Evolutionary conservation across 2,113 vertebrate genomes (phyloP).

Genomic region (Engystomops pustulosus): DNA sequence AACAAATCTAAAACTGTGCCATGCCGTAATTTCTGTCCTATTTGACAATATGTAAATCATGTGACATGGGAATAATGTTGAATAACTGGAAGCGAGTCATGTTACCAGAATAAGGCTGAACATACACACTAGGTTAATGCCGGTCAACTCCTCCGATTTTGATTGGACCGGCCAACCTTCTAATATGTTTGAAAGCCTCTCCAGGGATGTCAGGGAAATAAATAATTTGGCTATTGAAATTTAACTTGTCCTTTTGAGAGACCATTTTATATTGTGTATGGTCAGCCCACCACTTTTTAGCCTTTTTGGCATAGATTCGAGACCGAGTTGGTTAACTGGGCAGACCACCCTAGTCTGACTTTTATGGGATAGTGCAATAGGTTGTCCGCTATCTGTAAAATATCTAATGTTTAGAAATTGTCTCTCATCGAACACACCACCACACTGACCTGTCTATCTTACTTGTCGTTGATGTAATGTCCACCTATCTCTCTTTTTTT

Average conservation of each 20-base stretch:
- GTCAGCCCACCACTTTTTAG: not conserved
- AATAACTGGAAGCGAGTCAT: not conserved
- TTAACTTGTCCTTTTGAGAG: too few relatives aligned
- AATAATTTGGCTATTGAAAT: too few relatives aligned
- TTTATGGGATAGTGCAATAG: not conserved
- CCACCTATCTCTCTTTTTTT: conserved; percentile 54
- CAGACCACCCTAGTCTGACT: not conserved
- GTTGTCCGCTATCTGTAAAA: not conserved
- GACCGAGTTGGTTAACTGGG: not conserved
- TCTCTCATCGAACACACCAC: conserved; percentile 20
- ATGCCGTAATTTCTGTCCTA: not conserved
- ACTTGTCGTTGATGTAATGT: conserved; percentile 48
- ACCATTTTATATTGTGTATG: too few relatives aligned
- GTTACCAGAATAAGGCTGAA: not conserved
- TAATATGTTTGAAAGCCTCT: too few relatives aligned
- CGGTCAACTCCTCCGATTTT: too few relatives aligned
- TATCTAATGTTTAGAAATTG: not conserved
- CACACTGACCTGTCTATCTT: not conserved
- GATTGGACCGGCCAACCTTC: too few relatives aligned
- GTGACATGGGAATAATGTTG: not conserved
- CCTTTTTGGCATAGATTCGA: not conserved
- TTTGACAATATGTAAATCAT: not conserved
- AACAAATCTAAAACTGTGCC: not conserved
- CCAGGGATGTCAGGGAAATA: too few relatives aligned
- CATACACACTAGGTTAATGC: too few relatives aligned